Base-by-base conservation (phyloP, 2,888 invertebrate genomes). In the Ophonus ardosiacus region DNA sequence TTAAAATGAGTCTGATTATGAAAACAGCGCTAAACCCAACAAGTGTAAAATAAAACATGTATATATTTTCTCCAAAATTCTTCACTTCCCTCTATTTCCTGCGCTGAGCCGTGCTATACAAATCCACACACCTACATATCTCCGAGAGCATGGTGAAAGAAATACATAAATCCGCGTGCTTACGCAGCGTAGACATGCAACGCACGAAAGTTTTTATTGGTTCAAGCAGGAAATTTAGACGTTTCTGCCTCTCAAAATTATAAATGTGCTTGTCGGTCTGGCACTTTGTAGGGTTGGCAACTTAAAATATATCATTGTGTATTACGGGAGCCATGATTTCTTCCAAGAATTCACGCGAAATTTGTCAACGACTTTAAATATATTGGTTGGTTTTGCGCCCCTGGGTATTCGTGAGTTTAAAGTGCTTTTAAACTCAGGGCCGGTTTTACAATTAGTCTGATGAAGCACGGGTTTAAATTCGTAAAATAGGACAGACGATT, bases 321-420 rank as follows among this genome's bases (percentile, higher is more conserved):
- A 80, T 80, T 61, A 80, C 38, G 59, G 61, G 40, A 13, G 80
- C 80, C 61, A 80, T 80, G 80, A 80, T 80, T 80, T 80, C 80
- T 80, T 80, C 61, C 21, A 59, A 18, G 59, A 38, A 80, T 61
- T 59, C 80, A 80, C 80, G 80, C 61, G 61, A 80, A 78, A 80
- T 80, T 80, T 80, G 80, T 80, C 80, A 80, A 80, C 78, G 78
- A 24, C 78, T 78, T 78, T 56, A 78, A 76, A 78, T 78, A 78
- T 78, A 78, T 78, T 57, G 78, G 78, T 21, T 78, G 71, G 71
- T 74, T 68, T 74, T 74, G 71, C 71, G 8, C 43, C 18, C 71
- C 7, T 15, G 18, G 43, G 43, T 43, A 74, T 74, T 74, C 71
- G 71, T 74, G 71, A 74, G 18, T 74, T 74, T 74, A 40, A 74